Conservation (phyloP, 2,888 invertebrate genomes). For the Agrenia bidenticulata region DNA sequence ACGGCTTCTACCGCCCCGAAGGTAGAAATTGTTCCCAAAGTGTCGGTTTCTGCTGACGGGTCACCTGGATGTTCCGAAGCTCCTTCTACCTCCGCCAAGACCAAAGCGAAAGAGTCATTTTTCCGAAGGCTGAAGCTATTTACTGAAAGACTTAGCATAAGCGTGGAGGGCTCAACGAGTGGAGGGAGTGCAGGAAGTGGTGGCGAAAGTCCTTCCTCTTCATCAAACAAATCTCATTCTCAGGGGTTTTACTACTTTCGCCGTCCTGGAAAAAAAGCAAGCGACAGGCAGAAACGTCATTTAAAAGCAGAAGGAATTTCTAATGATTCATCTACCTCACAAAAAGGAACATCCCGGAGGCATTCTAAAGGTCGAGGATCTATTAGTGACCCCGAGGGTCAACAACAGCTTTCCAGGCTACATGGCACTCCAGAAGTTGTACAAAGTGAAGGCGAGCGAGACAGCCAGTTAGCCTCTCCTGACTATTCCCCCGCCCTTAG, state of each 20-base stretch:
- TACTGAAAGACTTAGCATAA: slow-evolving; percentile 58
- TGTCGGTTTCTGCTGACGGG: slow-evolving; percentile 12
- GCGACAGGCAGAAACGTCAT: slow-evolving; percentile 9
- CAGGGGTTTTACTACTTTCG: slow-evolving; percentile 49
- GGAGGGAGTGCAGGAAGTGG: slow-evolving; percentile 35
- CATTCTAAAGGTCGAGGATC: slow-evolving; percentile 40
- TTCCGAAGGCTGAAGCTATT: slow-evolving; percentile 61
- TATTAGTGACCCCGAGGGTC: slow-evolving; percentile 45
- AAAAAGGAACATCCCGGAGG: slow-evolving; percentile 12
- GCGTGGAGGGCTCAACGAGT: slow-evolving; percentile 30
- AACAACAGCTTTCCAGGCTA: neutral
- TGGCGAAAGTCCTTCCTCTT: slow-evolving; percentile 34
- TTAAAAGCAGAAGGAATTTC: slow-evolving; percentile 6
- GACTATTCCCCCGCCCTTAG: slow-evolving; percentile 48
- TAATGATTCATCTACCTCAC: slow-evolving; percentile 16
- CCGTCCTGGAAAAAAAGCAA: slow-evolving; percentile 29
- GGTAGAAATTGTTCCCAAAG: slow-evolving; percentile 37
- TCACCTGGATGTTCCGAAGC: slow-evolving; percentile 15
- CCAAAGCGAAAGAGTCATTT: slow-evolving; percentile 56
- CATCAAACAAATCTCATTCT: slow-evolving; percentile 15
- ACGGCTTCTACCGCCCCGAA: slow-evolving; percentile 30
- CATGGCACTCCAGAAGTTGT: slow-evolving; percentile 16
- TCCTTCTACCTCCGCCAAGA: slow-evolving; percentile 32
- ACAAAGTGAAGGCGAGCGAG: slow-evolving; percentile 37
- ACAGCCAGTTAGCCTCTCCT: slow-evolving; percentile 40